Evolutionary conservation across 2,888 invertebrate genomes (phyloP).

Genomic region (Archips crataeganus): DNA sequence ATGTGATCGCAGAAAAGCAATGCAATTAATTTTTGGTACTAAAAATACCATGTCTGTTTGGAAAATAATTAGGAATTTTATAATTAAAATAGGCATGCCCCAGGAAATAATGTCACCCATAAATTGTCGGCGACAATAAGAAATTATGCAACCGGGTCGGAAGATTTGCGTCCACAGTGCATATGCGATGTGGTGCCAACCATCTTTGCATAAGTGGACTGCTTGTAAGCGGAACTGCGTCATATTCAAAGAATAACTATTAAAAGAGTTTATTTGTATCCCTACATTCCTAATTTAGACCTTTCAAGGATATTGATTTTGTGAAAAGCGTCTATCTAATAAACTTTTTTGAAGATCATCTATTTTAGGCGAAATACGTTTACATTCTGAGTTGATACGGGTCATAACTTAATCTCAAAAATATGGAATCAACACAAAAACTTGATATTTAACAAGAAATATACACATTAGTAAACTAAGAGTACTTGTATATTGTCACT

Average conservation of each 20-base stretch:
- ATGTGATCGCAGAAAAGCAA: no score
- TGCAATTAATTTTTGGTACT: background rate
- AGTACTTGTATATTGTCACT: no score
- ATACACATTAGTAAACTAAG: no score
- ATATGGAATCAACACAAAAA: no score
- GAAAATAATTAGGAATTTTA: conserved; percentile 1
- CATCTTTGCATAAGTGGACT: conserved; percentile 35
- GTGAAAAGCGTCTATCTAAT: no score
- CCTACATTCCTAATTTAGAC: background rate
- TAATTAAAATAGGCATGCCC: conserved; percentile 45
- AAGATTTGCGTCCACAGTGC: conserved; percentile 35
- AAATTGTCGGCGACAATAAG: conserved; percentile 57
- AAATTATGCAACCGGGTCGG: conserved; percentile 64
- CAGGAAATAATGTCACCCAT: conserved; percentile 59
- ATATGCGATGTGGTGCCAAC: conserved; percentile 40
- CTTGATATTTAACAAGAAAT: no score
- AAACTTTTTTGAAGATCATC: no score
- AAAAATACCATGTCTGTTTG: background rate
- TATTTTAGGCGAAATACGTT: no score
- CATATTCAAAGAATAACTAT: background rate
- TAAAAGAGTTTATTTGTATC: background rate
- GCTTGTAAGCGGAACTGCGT: conserved; percentile 9
- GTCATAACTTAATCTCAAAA: no score
- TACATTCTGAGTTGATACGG: no score
- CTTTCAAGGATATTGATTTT: background rate